Percentiles rank a stretch among this genome's conserved stretches.
Evolutionary conservation across 2,797 vertebrate genomes (phyloP).

Genomic region (Trichosurus vulpecula): DNA sequence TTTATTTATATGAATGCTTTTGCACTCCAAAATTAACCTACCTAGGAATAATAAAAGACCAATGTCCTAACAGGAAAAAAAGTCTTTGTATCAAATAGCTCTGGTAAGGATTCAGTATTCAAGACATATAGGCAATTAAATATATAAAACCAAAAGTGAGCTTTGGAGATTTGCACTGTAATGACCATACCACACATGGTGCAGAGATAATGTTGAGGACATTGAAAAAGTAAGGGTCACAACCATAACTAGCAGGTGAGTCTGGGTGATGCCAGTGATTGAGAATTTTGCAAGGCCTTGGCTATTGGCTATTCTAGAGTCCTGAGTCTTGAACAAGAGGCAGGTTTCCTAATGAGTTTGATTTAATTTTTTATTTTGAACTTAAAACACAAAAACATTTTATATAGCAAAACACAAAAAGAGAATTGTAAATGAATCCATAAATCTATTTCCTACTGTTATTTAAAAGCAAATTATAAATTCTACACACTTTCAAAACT

Average conservation of each 20-base stretch:
- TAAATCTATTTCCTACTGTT: background rate
- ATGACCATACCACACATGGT: background rate
- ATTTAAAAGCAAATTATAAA: background rate
- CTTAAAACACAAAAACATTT: background rate
- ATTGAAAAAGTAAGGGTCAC: background rate
- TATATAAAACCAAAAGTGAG: background rate
- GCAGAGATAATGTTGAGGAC: background rate
- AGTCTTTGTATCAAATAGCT: background rate
- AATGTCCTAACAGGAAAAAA: background rate
- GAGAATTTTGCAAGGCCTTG: background rate
- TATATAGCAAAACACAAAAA: background rate
- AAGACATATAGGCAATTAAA: background rate
- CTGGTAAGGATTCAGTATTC: background rate
- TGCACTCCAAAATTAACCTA: background rate
- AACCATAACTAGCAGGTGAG: background rate
- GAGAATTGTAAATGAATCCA: background rate
- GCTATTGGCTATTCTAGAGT: background rate
- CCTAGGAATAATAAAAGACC: background rate
- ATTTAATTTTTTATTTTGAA: background rate
- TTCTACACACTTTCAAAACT: background rate
- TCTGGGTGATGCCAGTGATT: background rate
- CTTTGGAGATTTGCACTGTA: background rate
- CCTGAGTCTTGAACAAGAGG: background rate
- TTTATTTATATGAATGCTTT: background rate
- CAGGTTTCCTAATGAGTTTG: background rate